These are phyloP conservation scores for Sebastes matsubarae DNA, from an alignment of 2,797 vertebrate species.

Conservation along the genomic window DNA sequence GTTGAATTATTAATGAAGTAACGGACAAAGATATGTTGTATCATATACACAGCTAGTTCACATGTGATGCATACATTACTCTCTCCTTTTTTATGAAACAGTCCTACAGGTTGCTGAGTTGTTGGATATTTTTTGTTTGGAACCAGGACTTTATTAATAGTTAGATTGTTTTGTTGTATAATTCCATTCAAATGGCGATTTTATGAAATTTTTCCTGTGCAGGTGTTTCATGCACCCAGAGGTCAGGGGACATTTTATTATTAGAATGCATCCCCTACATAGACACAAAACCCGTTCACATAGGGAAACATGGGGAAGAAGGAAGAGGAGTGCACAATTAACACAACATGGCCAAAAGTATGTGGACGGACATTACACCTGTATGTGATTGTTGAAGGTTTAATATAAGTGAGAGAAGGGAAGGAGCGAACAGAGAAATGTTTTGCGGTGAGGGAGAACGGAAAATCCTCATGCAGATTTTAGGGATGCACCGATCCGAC, in stretches of 20 bases:
- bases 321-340: too few species aligned
- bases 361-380: neutral
- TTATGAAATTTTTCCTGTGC: neutral
- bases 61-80: neutral
- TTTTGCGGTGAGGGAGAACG: neutral
- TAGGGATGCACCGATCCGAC: too few species aligned
- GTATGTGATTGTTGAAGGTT: neutral
- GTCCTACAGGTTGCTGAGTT: neutral
- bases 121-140: neutral
- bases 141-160: neutral
- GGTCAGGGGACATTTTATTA: neutral
- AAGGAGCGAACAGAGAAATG: neutral
- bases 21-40: neutral
- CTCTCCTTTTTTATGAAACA: neutral
- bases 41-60: neutral
- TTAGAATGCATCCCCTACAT: neutral
- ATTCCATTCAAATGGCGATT: neutral
- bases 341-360: neutral
- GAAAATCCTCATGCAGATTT: too few species aligned
- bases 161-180: neutral
- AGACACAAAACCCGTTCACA: neutral
- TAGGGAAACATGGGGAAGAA: neutral
- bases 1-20: neutral
- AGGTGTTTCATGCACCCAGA: neutral
- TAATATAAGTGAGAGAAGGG: neutral